Base-by-base conservation (phyloP, 2,888 invertebrate species). In the Limnephilus auricula region DNA sequence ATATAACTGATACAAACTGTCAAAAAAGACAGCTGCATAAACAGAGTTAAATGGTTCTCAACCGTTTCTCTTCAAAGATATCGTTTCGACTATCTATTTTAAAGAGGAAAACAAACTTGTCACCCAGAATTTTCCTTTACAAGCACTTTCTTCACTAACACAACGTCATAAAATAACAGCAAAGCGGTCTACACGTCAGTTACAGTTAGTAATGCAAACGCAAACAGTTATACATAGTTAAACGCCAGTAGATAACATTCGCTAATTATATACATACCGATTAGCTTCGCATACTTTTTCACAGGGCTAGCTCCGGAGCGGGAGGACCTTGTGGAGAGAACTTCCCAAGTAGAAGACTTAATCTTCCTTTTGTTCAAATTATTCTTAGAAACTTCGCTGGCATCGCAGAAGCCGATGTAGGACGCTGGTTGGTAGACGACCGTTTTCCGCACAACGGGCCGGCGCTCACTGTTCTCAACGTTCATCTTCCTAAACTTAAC, bases 331-430 rank as follows among this genome's bases (percentile, higher is more conserved):
- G 40, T 15, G 40, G 40, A 40, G 34, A 40, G 25, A 30, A 30
- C 40, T 40, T 85, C 85, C 40, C 37, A 30, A 34, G 40, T 85
- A 30, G 85, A 30, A 9, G 37, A n/a, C 30, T 85, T 85, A 13
- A 40, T 40, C 40, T 85, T 85, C 40, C 85, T 85, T 40, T 45
- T 87, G 25, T 65, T 87, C 65, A 87, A 87, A 65, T 65, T 50
- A 31, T 90, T 65, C 32, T 84, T 84, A n/a, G 31, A 65, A 45
- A 90, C 32, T 15, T 50, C 34, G 30, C 30, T 90, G n/a, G 79
- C 79, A 32, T 90, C 86, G 45, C 86, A 79, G 79, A 90, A 90
- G 34, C 90, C 90, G 79, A 79, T 37, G 65, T 85, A 86, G 9
- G 90, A 40, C 18, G 90, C 18, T 30, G 79, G 85, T 31, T 90